Evolutionary conservation across 2,888 invertebrate genomes (phyloP).

Genomic region (Diarsia mendica): DNA sequence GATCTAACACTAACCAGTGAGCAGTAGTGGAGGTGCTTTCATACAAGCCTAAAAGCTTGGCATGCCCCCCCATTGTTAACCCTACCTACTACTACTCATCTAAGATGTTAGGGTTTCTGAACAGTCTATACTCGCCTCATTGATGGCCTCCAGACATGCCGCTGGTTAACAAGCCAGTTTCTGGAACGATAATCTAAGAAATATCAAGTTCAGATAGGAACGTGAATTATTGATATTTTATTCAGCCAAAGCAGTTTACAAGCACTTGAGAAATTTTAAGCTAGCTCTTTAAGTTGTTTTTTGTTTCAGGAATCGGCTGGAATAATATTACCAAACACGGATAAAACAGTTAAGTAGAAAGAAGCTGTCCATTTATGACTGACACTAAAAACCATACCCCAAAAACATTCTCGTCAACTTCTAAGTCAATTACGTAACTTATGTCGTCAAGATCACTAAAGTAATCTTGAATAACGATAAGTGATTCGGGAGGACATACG

Average conservation of each 20-base stretch:
- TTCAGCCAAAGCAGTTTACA: not conserved
- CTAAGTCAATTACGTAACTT: constrained; percentile 51
- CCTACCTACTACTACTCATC: no score
- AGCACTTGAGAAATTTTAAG: not conserved
- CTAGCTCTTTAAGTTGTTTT: not conserved
- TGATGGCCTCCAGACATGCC: no score
- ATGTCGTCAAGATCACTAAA: constrained; percentile 49
- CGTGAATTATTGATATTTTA: not conserved
- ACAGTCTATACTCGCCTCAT: no score
- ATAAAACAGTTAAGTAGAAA: not conserved
- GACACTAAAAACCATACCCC: constrained; percentile 7
- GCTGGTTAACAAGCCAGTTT: no score
- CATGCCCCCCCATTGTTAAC: no score
- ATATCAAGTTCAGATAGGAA: no score
- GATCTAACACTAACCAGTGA: no score
- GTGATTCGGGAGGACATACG: constrained; percentile 48
- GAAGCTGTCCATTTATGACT: not conserved
- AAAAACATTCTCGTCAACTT: constrained; percentile 37
- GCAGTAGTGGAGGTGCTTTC: no score
- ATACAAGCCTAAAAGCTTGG: no score
- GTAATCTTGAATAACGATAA: constrained; percentile 61
- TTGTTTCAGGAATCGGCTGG: not conserved
- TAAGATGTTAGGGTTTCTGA: no score
- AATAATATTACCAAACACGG: no score
- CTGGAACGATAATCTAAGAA: no score